These are phyloP conservation scores for Charanyca ferruginea DNA, from an alignment of 2,888 invertebrate genomes.

Conservation along the genomic window DNA sequence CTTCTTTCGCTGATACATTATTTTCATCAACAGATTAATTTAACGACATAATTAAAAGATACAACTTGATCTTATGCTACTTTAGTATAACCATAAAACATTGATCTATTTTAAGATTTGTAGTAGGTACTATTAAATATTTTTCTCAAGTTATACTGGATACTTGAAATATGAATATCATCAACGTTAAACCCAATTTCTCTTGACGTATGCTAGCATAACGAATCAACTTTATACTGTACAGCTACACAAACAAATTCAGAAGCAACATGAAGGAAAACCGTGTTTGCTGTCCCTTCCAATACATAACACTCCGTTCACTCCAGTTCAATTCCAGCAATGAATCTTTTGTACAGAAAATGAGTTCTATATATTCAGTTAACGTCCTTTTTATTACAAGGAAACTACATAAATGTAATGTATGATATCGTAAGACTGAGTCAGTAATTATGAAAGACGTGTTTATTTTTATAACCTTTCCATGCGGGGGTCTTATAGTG, in stretches of 20 bases:
- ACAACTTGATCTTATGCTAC: conserved; percentile 4
- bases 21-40: conserved; percentile 23
- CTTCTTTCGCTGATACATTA: conserved; percentile 16
- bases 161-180: conserved; percentile 4
- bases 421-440: conserved; percentile 40
- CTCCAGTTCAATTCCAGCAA: conserved; percentile 27
- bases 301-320: conserved; percentile 32
- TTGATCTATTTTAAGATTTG: conserved; percentile 1
- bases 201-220: conserved; percentile 17
- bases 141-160: not conserved
- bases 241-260: conserved; percentile 31
- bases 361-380: conserved; percentile 45
- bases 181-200: conserved; percentile 4
- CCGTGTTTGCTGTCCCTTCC: conserved; percentile 19
- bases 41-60: conserved; percentile 26
- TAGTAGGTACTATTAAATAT: not conserved
- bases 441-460: conserved; percentile 53
- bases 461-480: conserved; percentile 61
- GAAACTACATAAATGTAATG: conserved; percentile 52
- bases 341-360: conserved; percentile 43
- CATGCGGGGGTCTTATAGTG: conserved; percentile 57
- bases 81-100: conserved; percentile 1
- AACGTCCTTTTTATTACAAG: conserved; percentile 54
- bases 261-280: conserved; percentile 7
- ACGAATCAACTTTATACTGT: conserved; percentile 23